These are phyloP conservation scores for Eupithecia inturbata DNA, from an alignment of 2,888 invertebrate genomes.

Conservation along the genomic window DNA sequence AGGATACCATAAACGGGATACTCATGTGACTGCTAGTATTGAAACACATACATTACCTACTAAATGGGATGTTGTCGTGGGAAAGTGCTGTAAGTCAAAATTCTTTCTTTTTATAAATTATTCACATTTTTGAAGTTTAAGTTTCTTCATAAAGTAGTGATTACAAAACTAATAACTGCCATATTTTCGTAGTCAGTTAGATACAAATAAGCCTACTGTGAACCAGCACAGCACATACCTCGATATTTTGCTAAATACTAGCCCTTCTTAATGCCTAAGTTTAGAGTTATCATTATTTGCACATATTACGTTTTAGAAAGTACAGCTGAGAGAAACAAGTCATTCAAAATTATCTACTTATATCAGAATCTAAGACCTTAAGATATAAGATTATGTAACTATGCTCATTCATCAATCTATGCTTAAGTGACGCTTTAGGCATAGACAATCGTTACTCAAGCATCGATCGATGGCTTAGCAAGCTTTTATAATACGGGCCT, in stretches of 20 bases:
- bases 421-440: not conserved
- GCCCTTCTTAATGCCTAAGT: not conserved
- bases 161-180: slow-evolving; percentile 1
- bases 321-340: not conserved
- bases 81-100: no score
- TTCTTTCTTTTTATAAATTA: no score
- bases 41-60: no score
- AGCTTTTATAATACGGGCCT: not conserved
- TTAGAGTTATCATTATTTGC: not conserved
- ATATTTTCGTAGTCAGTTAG: not conserved
- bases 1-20: no score
- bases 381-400: not conserved
- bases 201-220: not conserved
- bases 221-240: slow-evolving; percentile 8
- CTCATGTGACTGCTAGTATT: no score
- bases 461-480: not conserved
- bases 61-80: no score
- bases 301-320: not conserved
- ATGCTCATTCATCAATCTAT: not conserved
- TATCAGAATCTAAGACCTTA: not conserved
- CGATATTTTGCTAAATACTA: not conserved
- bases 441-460: not conserved
- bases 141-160: not conserved
- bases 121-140: not conserved
- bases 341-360: not conserved